Evolutionary conservation across 2,113 vertebrate genomes (phyloP), one percentile per base, ranked within the genome.

Genomic region (Salvelinus sp.): DNA sequence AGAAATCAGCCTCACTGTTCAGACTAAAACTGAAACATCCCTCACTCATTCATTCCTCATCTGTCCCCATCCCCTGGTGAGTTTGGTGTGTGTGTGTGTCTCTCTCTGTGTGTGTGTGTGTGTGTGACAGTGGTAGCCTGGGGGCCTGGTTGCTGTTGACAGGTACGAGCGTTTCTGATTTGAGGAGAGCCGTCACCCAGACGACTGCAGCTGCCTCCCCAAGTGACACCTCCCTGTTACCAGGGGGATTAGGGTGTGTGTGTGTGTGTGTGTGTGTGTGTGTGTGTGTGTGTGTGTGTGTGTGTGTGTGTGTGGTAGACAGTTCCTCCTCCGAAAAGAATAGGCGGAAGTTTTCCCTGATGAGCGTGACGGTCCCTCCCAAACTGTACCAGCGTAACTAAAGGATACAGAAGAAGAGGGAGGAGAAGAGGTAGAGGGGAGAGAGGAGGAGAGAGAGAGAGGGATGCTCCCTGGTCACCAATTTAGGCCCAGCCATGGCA

Each of bases 181-280:
- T 44, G 38, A 44, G 38, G 38, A 44, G 2, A 44, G 38, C 38
- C 38, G 38, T 44, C 38, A 95, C 94, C 94, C 85, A 86, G 94
- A 94, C 95, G 94, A 96, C 94, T 96, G 93, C 94, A 95, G 95
- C 96, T 97, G 95, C 96, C 95, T 96, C 93, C 94, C 93, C 92
- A 91, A 95, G 94, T 98, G 97, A 97, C 96, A 97, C 94, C 83
- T 92, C 94, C 92, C 94, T 92, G 95, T 95, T 96, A 94, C 94
- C 93, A 92, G 95, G 93, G 91, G 93, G 70, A 72, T 54, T 54
- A 44, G 38, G 38, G 38, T 25, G 25, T 25, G 25, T 25, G 33
- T 38, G 33, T 38, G 33, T 33, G 5, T 33, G 6, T 38, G 6
- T 38, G 30, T 1, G 28, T 30, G 28, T 5, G 28, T 30, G 28